A percentile compares a stretch with the other conserved stretches of the same genome.
Evolutionary conservation across 92 coral and sea anemone genomes (phyloP).

Genomic region (Zoanthus sociatus): DNA sequence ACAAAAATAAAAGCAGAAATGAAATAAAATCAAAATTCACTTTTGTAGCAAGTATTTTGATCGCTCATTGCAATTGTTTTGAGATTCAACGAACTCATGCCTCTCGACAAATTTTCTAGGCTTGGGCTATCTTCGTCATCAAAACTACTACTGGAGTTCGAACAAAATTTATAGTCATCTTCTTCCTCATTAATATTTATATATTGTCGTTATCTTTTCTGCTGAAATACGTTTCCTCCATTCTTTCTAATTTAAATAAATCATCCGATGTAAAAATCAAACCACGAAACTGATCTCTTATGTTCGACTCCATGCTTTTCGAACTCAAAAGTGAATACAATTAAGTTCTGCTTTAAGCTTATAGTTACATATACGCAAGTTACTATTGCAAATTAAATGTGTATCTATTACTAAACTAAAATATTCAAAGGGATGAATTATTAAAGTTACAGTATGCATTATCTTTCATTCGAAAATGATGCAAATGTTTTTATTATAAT

Average conservation of each 20-base stretch:
- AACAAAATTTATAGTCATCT: too few species aligned
- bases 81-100: slow-evolving; percentile 4
- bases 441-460: too few species aligned
- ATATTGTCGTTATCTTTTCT: slow-evolving; percentile 34
- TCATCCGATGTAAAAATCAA: slow-evolving; percentile 14
- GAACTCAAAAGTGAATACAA: background rate
- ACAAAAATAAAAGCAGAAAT: too few species aligned
- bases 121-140: too few species aligned
- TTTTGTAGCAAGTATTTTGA: too few species aligned
- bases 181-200: slow-evolving; percentile 21
- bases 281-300: too few species aligned
- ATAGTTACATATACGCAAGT: background rate
- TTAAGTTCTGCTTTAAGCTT: background rate
- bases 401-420: background rate
- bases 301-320: too few species aligned
- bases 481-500: background rate
- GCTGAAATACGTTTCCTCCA: slow-evolving; percentile 39
- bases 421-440: too few species aligned
- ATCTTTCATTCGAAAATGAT: too few species aligned
- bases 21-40: too few species aligned
- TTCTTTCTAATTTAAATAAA: slow-evolving; percentile 33
- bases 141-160: too few species aligned
- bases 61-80: slow-evolving; percentile 18
- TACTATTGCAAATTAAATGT: background rate
- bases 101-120: slow-evolving; percentile 24